Evolutionary conservation across 2,797 vertebrate species (phyloP).

Genomic region (Falco concolor): DNA sequence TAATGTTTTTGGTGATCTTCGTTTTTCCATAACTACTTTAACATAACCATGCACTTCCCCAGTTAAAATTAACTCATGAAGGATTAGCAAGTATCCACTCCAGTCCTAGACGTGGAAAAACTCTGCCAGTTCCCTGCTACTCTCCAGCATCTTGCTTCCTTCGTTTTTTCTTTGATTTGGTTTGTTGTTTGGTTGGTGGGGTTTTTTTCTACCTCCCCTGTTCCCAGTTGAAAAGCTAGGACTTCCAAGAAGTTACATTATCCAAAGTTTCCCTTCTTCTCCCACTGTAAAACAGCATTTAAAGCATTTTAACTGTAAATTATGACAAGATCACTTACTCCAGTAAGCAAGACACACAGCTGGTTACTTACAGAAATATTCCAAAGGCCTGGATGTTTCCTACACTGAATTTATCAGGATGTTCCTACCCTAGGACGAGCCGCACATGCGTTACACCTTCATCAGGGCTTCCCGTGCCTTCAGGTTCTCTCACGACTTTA

Average conservation of each 20-base stretch:
- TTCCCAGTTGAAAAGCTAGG: not conserved
- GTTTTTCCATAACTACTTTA: not conserved
- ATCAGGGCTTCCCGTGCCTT: not conserved
- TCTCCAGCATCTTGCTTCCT: not conserved
- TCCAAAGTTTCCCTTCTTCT: not conserved
- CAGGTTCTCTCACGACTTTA: not conserved
- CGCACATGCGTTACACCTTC: not conserved
- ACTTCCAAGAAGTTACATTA: not conserved
- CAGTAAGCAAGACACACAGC: not conserved
- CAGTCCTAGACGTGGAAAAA: fast-evolving
- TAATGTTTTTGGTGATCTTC: not conserved
- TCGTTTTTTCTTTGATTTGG: no score
- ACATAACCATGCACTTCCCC: not conserved
- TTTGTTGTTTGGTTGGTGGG: no score
- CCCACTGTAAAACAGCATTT: not conserved
- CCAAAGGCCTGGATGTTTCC: not conserved
- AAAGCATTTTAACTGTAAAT: not conserved
- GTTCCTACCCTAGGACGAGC: not conserved
- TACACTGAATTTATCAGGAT: not conserved
- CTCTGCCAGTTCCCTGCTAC: not conserved
- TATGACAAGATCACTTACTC: not conserved
- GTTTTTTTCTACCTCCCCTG: not conserved
- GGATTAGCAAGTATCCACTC: not conserved
- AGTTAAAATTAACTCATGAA: not conserved
- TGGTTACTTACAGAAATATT: not conserved